Conservation (phyloP, 2,888 invertebrate species). For the Dynastes grantii region DNA sequence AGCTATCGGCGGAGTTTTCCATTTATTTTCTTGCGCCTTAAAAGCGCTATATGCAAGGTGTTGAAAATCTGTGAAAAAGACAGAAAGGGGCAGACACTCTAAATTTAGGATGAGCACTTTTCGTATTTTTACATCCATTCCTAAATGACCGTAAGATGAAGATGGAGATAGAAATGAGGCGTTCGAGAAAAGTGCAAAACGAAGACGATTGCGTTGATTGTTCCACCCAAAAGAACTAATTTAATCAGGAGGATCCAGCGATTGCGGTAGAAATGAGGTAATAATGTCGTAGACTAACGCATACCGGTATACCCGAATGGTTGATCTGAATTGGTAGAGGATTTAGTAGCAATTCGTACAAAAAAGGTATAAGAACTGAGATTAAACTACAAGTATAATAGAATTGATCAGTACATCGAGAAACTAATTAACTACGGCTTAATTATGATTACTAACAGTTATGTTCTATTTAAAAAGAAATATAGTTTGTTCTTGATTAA, state of each 20-base stretch:
- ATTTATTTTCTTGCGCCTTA: neutral
- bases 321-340: no score
- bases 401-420: no score
- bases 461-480: no score
- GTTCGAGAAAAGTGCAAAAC: neutral
- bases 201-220: neutral
- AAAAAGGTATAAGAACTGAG: no score
- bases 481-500: no score
- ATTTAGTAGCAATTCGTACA: no score
- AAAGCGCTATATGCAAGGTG: neutral
- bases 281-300: neutral
- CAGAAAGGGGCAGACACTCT: neutral
- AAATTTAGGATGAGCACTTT: neutral
- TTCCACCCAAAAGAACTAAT: neutral
- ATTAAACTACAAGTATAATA: no score
- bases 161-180: neutral
- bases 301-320: no score
- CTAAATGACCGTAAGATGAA: neutral
- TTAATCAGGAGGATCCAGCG: neutral
- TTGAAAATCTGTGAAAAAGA: neutral
- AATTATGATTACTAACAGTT: no score
- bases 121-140: neutral
- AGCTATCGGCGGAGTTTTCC: no score
- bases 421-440: no score
- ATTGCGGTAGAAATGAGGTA: neutral